Evolutionary conservation across 1,140 invertebrate genomes (phyloP).

Genomic region (Orchestia grillus): DNA sequence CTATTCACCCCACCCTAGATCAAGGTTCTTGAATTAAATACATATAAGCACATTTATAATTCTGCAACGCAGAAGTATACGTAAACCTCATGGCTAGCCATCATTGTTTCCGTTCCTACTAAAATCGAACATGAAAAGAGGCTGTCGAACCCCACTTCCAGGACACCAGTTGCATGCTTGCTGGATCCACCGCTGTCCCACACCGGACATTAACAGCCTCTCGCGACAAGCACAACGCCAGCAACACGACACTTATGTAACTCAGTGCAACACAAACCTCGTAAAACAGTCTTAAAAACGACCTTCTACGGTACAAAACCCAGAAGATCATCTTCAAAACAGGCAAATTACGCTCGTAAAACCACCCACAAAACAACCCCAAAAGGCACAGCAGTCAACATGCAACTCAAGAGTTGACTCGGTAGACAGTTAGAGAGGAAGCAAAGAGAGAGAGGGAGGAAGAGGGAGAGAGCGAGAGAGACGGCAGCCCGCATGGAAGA

Average conservation of each 20-base stretch:
- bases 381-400: not conserved
- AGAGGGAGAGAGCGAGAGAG: not conserved
- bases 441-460: not conserved
- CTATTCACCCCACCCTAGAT: too few relatives aligned
- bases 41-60: too few relatives aligned
- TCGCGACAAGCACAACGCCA: not conserved
- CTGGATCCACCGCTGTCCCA: too few relatives aligned
- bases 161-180: not conserved
- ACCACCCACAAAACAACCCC: not conserved
- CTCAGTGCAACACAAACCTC: not conserved
- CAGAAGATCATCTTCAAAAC: not conserved
- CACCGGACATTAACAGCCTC: not conserved
- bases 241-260: not conserved
- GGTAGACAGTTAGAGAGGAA: not conserved
- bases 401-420: not conserved
- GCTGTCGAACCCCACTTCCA: not conserved
- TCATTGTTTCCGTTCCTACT: too few relatives aligned
- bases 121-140: not conserved
- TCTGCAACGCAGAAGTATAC: too few relatives aligned
- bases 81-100: too few relatives aligned
- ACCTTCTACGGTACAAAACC: not conserved
- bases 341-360: not conserved
- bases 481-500: not conserved
- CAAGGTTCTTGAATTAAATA: too few relatives aligned
- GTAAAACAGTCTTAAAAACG: not conserved